Percentiles rank a stretch among this genome's conserved stretches.
These are phyloP conservation scores for Gerris lacustris DNA, from an alignment of 2,888 invertebrate species.

Conservation along the genomic window DNA sequence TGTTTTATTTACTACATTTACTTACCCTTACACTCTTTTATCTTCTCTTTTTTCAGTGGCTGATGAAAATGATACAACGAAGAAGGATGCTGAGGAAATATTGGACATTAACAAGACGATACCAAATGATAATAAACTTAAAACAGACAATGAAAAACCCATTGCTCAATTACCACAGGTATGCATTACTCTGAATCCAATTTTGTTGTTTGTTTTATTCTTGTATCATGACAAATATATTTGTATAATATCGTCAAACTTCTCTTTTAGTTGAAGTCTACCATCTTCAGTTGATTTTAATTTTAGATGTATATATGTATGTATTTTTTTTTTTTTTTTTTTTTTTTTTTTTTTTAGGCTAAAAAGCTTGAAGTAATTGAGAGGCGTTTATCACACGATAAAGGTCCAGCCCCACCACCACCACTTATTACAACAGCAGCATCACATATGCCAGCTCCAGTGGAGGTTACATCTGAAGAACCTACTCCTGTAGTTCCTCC, in stretches of 20 bases:
- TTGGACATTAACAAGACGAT: constrained; percentile 29
- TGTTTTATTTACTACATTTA: too few relatives aligned
- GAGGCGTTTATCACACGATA: constrained; percentile 49
- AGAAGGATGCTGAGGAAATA: constrained; percentile 27
- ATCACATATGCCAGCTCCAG: background rate
- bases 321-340: constrained; percentile 9
- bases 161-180: constrained; percentile 19
- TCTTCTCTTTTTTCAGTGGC: constrained; percentile 33
- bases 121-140: constrained; percentile 16
- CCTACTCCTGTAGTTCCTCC: constrained; percentile 14
- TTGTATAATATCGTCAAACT: too few relatives aligned
- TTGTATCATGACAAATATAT: too few relatives aligned
- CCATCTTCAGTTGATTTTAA: too few relatives aligned
- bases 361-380: constrained; percentile 50
- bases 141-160: constrained; percentile 20
- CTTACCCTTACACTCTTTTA: constrained; percentile 2
- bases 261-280: too few relatives aligned
- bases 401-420: constrained; percentile 69
- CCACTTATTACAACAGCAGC: constrained; percentile 36
- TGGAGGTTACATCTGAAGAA: constrained; percentile 23
- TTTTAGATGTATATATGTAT: too few relatives aligned
- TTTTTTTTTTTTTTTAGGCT: constrained; percentile 43
- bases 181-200: background rate
- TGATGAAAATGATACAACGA: constrained; percentile 27
- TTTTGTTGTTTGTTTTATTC: constrained; percentile 9